These are phyloP conservation scores for Sebastes vulpes DNA, from an alignment of 2,797 vertebrate genomes.

Conservation along the genomic window DNA sequence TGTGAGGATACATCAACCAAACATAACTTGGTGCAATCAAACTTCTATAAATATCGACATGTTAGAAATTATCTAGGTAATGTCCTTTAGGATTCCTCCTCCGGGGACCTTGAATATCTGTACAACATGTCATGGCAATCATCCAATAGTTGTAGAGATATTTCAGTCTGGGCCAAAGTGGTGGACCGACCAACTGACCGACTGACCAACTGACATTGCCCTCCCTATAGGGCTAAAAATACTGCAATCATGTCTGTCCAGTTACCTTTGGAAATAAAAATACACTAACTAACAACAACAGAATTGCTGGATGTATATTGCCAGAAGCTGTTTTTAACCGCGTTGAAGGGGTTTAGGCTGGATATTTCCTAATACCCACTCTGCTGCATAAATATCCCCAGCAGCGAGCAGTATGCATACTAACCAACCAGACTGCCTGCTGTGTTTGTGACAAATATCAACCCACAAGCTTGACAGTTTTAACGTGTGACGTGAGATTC, in stretches of 20 bases:
- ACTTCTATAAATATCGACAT: neutral
- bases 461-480: neutral
- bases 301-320: neutral
- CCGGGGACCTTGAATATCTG: neutral
- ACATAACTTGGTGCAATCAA: neutral
- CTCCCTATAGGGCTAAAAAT: neutral
- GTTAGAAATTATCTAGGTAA: neutral
- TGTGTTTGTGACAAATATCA: constrained; percentile 7
- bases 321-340: neutral
- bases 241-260: neutral
- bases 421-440: neutral
- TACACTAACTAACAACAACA: neutral
- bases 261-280: neutral
- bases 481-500: neutral
- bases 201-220: neutral
- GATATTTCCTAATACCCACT: neutral
- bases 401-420: neutral
- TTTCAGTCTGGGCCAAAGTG: neutral
- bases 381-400: constrained; percentile 21
- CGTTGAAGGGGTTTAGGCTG: neutral
- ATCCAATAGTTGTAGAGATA: neutral
- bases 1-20: neutral
- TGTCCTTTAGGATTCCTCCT: neutral
- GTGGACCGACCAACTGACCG: neutral
- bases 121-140: neutral